A percentile compares a stretch with the other conserved stretches of the same genome.
These are phyloP conservation scores for Aspiorhynchus laticeps DNA, from an alignment of 2,113 vertebrate species.

Conservation along the genomic window DNA sequence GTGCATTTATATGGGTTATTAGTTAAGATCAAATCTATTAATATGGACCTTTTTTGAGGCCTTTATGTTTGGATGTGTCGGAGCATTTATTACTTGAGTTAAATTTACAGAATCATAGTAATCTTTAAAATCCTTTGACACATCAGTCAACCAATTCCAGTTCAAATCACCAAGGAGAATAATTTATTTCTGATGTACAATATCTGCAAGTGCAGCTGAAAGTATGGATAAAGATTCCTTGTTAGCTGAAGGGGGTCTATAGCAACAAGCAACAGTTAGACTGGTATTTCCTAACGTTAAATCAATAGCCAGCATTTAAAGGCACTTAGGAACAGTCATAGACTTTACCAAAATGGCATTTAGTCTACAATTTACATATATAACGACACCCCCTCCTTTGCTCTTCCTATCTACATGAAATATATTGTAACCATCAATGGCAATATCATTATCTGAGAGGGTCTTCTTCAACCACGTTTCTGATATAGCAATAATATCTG, in stretches of 20 bases:
- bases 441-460: not conserved
- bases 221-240: not conserved
- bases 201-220: not conserved
- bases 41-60: not conserved
- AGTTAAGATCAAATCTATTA: not conserved
- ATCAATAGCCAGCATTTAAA: no score
- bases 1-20: slow-evolving; percentile 8
- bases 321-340: no score
- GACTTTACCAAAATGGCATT: no score
- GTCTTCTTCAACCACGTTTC: not conserved
- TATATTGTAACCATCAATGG: not conserved
- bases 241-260: slow-evolving; percentile 2
- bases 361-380: not conserved
- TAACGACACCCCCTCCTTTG: not conserved
- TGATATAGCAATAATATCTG: not conserved
- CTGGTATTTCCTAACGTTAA: no score
- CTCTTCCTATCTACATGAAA: not conserved
- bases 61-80: not conserved
- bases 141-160: not conserved
- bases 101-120: not conserved
- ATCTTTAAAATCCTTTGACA: not conserved
- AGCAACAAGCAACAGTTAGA: not conserved
- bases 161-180: slow-evolving; percentile 8
- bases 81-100: not conserved
- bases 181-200: not conserved